Evolutionary conservation across 37 sponge, comb jelly and placozoan genomes (phyloP).

Genomic region (Ephydatia muelleri): DNA sequence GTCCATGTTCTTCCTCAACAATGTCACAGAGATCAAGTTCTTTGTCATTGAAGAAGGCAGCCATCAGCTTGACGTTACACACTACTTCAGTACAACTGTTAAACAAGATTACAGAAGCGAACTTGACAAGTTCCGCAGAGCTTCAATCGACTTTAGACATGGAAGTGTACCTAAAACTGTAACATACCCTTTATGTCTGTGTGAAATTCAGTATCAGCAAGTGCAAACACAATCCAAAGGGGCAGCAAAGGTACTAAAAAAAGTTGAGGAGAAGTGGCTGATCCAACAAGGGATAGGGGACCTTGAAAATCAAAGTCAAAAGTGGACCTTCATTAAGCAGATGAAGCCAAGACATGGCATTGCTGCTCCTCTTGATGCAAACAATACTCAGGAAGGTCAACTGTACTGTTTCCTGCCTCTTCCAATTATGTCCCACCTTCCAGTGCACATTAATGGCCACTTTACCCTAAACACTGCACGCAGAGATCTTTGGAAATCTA

Average conservation of each 20-base stretch:
- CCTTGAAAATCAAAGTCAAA: conserved; percentile 10
- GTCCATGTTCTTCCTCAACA: conserved; percentile 47
- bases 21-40: conserved; percentile 34
- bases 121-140: neutral
- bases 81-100: neutral
- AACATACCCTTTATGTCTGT: neutral
- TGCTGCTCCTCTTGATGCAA: conserved; percentile 40
- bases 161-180: neutral
- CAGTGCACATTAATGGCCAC: conserved; percentile 79
- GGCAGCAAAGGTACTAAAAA: neutral
- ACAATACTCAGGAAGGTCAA: conserved; percentile 8
- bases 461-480: conserved; percentile 66
- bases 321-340: conserved; percentile 10
- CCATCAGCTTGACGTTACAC: neutral
- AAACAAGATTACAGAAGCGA: neutral
- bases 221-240: neutral
- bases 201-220: neutral
- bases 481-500: conserved; percentile 53
- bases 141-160: neutral
- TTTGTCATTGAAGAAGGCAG: conserved; percentile 23
- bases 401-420: conserved; percentile 79
- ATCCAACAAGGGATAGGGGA: conserved; percentile 73
- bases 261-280: conserved; percentile 45
- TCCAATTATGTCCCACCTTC: conserved; percentile 42
- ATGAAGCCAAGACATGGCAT: conserved; percentile 70